Evolutionary conservation across 2,797 vertebrate species (phyloP), one percentile per base, ranked within the genome.

Genomic region (Hoplostethus atlanticus): DNA sequence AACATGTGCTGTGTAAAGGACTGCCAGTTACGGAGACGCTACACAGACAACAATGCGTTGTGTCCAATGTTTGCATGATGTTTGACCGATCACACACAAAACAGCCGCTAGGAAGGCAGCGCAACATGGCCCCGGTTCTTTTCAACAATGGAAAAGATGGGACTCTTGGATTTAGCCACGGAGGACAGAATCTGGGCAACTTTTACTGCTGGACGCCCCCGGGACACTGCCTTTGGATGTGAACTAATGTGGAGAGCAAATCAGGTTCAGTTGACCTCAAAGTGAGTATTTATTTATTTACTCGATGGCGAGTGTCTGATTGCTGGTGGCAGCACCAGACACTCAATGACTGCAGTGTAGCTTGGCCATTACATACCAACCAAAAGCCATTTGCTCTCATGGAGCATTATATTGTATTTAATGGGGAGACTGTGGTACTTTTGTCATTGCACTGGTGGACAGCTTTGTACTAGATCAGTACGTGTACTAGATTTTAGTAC

Each of bases 361-460:
- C 42, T 4, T 44, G 64, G 47, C 58, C 42, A 48, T 69, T 52
- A 3, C 10, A 48, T 52, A 51, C 50, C 50, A 47, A 57, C 60
- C 59, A 58, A 3, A 76, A 65, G 72, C 59, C 55, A 69, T 66
- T 44, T 44, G 63, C 51, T 73, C 64, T 57, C n/a, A 36, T 68
- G 42, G 64, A 74, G 40, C 67, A 34, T 59, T 42, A 4, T 65
- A 73, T 59, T 73, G 69, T 34, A 79, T 67, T 47, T 30, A 68
- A 62, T 65, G 44, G 75, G 54, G 52, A 77, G 56, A 68, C 48
- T 71, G 54, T 71, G 64, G 72, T 54, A 53, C 12, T 16, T 76
- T 40, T 71, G 61, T 81, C 68, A 50, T 78, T 82, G 52, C 79
- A 77, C 81, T 85, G 77, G 61, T 75, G 30, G 62, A 56, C 30